Base-by-base conservation (phyloP, 2,888 invertebrate genomes). In the Acutogordius australiensis region DNA sequence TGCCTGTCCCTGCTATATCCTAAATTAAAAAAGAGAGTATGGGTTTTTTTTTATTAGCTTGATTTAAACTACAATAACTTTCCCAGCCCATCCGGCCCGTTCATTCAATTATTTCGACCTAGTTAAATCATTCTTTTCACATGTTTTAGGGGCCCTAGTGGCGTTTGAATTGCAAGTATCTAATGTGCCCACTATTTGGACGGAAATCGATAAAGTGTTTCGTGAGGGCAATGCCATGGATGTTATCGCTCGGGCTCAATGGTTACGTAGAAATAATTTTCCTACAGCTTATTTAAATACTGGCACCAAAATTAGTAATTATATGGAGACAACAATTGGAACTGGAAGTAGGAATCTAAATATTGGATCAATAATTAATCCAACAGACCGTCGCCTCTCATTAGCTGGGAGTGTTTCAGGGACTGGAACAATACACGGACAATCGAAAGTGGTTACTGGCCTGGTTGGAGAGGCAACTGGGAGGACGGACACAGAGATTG, bases 151-250 rank as follows among this genome's bases (percentile, higher is more conserved):
- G 4, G 51, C 51, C 4, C 23, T 51, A 26, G 51, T 51, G 23
- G 8, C 51, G 4, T 51, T 21, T 51, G 51, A 51, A 51, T 51
- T 51, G 51, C 51, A 51, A 51, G 23, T 26, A n/a, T 51, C 23
- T 21, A 4, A 4, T n/a, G 51, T 51, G 8, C 51, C 51, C 8
- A n/a, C n/a, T 23, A 4, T 8, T n/a, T n/a, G n/a, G n/a, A 26
- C 8, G 4, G n/a, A 51, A 51, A 51, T 51, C 4, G 23, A 51
- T 4, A 23, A 23, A 4, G 4, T 51, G 23, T 51, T 4, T 23
- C 18, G 8, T 8, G 23, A 23, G 8, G 51, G 51, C 26, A 23
- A 51, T 23, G 51, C 51, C 23, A 51, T 51, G 51, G 51, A 51
- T 51, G 51, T 51, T 23, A 51, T 51, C 4, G 51, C 51, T 4